Conservation (phyloP, 2,888 invertebrate genomes). For the Aricia artaxerxes region DNA sequence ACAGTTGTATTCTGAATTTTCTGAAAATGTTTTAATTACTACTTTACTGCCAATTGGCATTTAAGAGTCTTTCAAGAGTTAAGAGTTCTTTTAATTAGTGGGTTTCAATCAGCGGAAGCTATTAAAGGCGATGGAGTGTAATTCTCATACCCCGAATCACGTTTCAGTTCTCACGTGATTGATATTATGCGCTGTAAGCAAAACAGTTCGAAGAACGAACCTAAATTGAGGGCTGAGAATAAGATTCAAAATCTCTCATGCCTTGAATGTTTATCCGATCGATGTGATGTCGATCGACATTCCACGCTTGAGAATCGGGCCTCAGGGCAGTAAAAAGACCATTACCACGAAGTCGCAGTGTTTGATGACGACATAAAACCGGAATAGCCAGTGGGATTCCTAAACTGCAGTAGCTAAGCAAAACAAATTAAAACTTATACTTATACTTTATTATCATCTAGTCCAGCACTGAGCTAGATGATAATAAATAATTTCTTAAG, state of each 20-base stretch:
- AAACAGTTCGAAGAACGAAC: neutral
- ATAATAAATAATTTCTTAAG: neutral
- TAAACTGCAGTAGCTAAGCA: neutral
- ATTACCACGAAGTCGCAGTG: conserved; percentile 8
- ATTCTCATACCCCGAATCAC: neutral
- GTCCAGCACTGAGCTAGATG: neutral
- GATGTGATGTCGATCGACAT: no score
- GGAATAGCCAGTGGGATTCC: neutral
- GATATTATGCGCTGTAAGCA: neutral
- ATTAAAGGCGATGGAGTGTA: conserved; percentile 3
- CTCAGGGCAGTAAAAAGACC: neutral
- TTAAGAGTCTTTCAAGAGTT: neutral
- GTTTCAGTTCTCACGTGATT: neutral
- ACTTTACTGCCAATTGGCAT: neutral
- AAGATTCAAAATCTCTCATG: neutral
- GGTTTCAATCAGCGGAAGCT: conserved; percentile 11
- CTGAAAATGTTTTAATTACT: neutral
- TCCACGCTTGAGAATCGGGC: neutral
- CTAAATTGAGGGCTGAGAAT: neutral
- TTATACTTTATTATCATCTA: no score
- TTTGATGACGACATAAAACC: neutral
- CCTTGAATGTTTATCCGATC: no score
- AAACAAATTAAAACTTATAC: neutral
- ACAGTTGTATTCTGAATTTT: neutral
- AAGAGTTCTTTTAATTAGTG: conserved; percentile 9